Percentiles rank a stretch among this genome's conserved stretches.
phyloP scores from a whole-genome alignment of 2,888 invertebrate species.

The Steinernema scapterisci region DNA sequence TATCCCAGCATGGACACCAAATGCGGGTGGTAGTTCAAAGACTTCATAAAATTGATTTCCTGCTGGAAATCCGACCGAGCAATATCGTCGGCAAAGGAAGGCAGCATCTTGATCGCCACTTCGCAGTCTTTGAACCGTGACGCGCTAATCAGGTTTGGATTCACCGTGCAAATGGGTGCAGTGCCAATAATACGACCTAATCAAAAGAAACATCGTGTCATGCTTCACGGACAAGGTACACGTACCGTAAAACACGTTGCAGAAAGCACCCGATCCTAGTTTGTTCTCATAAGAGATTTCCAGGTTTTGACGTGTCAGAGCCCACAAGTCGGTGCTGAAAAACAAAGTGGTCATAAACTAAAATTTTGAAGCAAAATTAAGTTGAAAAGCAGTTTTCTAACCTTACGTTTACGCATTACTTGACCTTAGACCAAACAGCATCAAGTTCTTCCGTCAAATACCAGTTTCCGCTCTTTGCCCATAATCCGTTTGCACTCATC shows the following conservation, averaged over 20 bases:
- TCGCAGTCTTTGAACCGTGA: conserved; percentile 49
- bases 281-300: conserved; percentile 57
- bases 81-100: conserved; percentile 53
- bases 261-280: conserved; percentile 61
- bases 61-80: conserved; percentile 60
- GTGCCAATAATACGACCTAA: conserved; percentile 53
- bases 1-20: conserved; percentile 61
- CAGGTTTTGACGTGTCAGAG: conserved; percentile 38
- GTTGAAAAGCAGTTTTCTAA: not conserved
- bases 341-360: too few relatives aligned
- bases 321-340: conserved; percentile 36
- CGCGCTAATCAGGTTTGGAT: conserved; percentile 45
- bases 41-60: conserved; percentile 65
- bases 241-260: conserved; percentile 56
- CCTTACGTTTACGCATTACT: too few relatives aligned
- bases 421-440: too few relatives aligned
- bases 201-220: not conserved
- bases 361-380: not conserved
- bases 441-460: too few relatives aligned
- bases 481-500: not conserved
- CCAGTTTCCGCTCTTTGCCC: too few relatives aligned
- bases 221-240: not conserved
- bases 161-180: conserved; percentile 51
- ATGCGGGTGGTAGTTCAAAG: conserved; percentile 60
- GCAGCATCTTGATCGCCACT: conserved; percentile 41